These are phyloP conservation scores for Trichechus manatus DNA, from an alignment of 2,113 vertebrate genomes.

Conservation along the genomic window DNA sequence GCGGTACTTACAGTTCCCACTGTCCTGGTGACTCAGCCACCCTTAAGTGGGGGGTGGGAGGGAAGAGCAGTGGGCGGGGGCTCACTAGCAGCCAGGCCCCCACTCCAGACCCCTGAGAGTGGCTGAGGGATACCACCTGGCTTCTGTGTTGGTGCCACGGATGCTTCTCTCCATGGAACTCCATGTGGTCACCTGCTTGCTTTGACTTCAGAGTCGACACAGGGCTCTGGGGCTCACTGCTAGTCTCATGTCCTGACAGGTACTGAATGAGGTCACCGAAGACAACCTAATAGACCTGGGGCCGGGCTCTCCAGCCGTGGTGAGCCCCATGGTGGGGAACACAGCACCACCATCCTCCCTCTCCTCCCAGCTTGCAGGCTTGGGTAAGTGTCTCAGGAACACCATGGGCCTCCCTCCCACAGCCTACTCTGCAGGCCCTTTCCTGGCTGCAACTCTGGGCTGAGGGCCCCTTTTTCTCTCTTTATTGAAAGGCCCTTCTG, in stretches of 20 bases:
- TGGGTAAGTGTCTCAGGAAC: constrained; percentile 89
- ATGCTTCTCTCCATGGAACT: background rate
- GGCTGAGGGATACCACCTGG: background rate
- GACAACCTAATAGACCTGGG: constrained; percentile 99
- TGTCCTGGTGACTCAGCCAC: background rate
- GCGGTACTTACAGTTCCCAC: background rate
- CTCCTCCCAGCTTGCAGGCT: constrained; percentile 95
- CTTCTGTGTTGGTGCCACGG: background rate
- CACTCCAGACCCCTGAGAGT: background rate
- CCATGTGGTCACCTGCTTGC: accelerated
- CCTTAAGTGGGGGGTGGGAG: background rate
- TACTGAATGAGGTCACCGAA: constrained; percentile 96
- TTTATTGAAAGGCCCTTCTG: background rate
- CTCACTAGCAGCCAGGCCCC: background rate
- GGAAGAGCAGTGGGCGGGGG: background rate
- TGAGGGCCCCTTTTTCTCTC: constrained; percentile 74
- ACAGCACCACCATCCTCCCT: constrained; percentile 91
- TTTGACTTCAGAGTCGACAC: background rate
- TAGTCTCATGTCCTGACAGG: constrained; percentile 85
- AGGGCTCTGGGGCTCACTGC: background rate
- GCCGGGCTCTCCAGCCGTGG: constrained; percentile 97
- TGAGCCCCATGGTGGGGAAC: constrained; percentile 93
- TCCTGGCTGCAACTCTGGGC: constrained; percentile 92
- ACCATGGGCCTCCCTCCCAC: background rate
- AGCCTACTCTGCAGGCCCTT: background rate